These are phyloP conservation scores for Ophonus ardosiacus DNA, from an alignment of 2,888 invertebrate genomes.

Conservation along the genomic window DNA sequence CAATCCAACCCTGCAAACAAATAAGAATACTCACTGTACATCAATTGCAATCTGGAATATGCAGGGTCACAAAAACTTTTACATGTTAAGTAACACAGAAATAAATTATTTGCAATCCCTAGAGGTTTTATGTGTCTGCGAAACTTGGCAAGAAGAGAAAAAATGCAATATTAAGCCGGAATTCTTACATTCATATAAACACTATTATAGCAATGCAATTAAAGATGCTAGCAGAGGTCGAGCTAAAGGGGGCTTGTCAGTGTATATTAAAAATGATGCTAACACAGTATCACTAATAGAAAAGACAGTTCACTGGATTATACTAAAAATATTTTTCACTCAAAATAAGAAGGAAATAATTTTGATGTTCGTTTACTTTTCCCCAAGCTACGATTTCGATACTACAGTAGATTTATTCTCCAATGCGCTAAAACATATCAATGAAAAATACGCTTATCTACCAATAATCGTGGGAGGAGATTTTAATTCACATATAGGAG, in stretches of 20 bases:
- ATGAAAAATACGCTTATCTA: not conserved
- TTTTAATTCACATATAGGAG: not conserved
- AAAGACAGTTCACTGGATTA: not conserved
- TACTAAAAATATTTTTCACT: not conserved
- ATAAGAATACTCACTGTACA: no score
- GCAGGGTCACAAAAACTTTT: no score
- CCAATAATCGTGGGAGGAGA: slow-evolving; percentile 4
- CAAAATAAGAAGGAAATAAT: not conserved
- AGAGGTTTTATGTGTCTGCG: no score
- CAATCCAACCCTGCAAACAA: no score
- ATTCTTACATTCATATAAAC: no score
- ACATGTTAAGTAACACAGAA: no score
- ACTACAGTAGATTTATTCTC: not conserved
- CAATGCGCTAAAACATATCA: not conserved
- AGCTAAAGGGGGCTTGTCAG: not conserved
- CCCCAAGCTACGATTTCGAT: not conserved
- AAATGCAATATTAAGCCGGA: no score
- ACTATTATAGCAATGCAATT: no score
- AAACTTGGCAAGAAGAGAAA: no score
- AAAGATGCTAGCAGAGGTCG: no score
- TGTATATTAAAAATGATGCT: not conserved
- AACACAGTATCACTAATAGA: not conserved
- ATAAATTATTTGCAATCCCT: no score
- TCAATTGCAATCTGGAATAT: no score
- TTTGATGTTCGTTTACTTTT: not conserved